Evolutionary conservation across 2,888 invertebrate genomes (phyloP).

Genomic region (Campoplex capitator): DNA sequence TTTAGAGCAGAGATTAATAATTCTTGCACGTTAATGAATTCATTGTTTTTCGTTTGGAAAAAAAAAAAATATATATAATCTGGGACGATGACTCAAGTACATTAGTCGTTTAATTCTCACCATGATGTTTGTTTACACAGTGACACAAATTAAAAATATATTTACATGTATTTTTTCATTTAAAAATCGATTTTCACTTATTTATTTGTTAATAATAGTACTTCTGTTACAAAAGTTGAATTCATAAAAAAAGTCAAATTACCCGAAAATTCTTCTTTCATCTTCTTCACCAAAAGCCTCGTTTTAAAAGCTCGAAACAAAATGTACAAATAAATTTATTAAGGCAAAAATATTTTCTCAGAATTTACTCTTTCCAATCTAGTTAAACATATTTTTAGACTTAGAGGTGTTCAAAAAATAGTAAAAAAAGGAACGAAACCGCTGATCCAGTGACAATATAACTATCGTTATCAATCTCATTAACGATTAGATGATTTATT

Average conservation of each 20-base stretch:
- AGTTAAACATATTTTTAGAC: neutral
- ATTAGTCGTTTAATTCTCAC: conserved; percentile 16
- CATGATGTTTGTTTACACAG: conserved; percentile 56
- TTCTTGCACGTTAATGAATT: neutral
- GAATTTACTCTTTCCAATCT: neutral
- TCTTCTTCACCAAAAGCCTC: neutral
- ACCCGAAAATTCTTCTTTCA: neutral
- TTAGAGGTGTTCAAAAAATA: neutral
- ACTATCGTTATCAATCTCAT: neutral
- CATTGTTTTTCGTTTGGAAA: neutral
- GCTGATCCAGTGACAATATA: neutral
- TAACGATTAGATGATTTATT: neutral
- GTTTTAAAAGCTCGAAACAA: neutral
- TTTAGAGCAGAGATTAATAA: neutral
- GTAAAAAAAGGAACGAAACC: neutral
- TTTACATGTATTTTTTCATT: conserved; percentile 47
- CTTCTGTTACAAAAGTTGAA: neutral
- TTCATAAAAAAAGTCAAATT: neutral
- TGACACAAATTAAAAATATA: conserved; percentile 30
- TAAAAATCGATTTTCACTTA: neutral
- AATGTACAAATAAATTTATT: conserved; percentile 4
- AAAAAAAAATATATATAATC: neutral
- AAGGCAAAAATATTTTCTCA: neutral
- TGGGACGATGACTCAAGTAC: neutral
- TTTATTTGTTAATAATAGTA: conserved; percentile 9